Evolutionary conservation across 92 coral and sea anemone species (phyloP), one percentile per base, ranked within the genome.

Genomic region (Zoanthus sansibaricus): DNA sequence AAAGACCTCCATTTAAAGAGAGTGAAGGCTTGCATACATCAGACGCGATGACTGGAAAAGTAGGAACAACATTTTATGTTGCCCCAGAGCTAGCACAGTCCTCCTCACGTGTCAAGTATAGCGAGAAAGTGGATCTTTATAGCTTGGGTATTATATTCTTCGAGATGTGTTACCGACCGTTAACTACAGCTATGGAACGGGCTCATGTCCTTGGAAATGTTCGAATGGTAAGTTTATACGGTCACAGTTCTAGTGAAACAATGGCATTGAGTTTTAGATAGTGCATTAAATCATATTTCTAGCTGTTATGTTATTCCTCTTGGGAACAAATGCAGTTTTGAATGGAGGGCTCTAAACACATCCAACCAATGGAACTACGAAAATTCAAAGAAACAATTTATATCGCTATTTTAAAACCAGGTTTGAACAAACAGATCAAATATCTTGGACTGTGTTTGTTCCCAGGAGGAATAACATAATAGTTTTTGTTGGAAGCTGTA

Each of bases 121-220:
- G 98, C 25, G 93, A 90, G 79, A 97, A 97, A 66, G 99, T 97
- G 4, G 99, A 97, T 48, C 91, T 97, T 18, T 97, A 97, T 66
- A 97, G 99, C 77, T 90, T 97, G 47, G 99, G 99, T 71, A 95
- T 97, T 52, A 97, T 97, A 76, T 97, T 95, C 87, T 97, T 97
- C 77, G 99, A 97, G 92, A 97, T 97, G 99, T 95, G 98, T 66
- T 95, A 92, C 64, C 87, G 94, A 69, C 98, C 98, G 1, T 82
- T 96, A 49, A 72, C 96, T 8, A 97, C 99, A 15, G 91, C 96
- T 14, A 97, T 97, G 99, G 99, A 97, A 79, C 91, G 99, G 87
- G 98, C 87, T 3, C 77, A 91, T 33, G 89, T 83, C 12, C 83
- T 97, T 3, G 99, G 95, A 16, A 91, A 94, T 58, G 71, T 97